A percentile compares a stretch with the other conserved stretches of the same genome.
Conservation (phyloP, 2,888 invertebrate genomes). For the Podabrus alpinus region DNA sequence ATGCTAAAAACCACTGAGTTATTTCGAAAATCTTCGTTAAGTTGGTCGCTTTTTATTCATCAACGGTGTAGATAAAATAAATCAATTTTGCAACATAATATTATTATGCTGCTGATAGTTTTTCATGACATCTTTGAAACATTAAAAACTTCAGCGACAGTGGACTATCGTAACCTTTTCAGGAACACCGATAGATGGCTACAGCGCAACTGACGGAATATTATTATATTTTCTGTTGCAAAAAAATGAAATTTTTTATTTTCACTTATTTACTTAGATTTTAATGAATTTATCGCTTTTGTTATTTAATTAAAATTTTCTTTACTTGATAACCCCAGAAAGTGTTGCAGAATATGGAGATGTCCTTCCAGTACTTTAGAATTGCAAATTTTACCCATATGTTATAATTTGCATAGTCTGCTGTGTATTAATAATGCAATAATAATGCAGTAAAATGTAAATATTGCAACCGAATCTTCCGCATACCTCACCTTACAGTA, state of each 20-base stretch:
- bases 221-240: not conserved
- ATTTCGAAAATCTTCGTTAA: too few relatives aligned
- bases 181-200: not conserved
- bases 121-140: not conserved
- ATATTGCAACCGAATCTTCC: not conserved
- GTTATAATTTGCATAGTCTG: slow-evolving; percentile 19
- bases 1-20: too few relatives aligned
- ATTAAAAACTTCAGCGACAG: not conserved
- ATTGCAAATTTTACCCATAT: not conserved
- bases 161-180: not conserved
- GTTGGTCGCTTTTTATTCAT: too few relatives aligned
- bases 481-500: not conserved
- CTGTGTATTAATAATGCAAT: slow-evolving; percentile 19
- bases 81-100: not conserved
- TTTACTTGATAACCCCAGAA: not conserved
- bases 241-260: not conserved
- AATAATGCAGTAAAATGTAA: slow-evolving; percentile 9
- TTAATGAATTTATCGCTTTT: not conserved
- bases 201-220: not conserved
- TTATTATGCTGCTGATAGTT: not conserved
- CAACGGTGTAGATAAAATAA: too few relatives aligned
- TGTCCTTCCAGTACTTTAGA: slow-evolving; percentile 6
- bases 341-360: slow-evolving; percentile 12
- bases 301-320: not conserved
- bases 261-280: not conserved